These are phyloP conservation scores for Cyclura pinguis DNA, from an alignment of 2,797 vertebrate species.

Conservation along the genomic window DNA sequence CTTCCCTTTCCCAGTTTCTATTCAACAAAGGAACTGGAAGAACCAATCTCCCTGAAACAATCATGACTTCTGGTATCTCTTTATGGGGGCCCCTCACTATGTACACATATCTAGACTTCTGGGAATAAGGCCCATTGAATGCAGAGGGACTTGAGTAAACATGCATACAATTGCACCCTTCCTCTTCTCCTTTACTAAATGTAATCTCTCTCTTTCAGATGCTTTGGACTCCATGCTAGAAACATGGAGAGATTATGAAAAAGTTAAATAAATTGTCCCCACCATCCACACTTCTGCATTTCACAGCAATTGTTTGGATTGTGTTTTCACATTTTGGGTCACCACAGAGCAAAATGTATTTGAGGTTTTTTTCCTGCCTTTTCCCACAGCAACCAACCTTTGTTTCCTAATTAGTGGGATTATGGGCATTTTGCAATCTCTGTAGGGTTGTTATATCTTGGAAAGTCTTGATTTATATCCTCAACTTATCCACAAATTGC, in stretches of 20 bases:
- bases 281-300: conserved; percentile 9
- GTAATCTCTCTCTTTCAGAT: conserved; percentile 46
- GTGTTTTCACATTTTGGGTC: conserved; percentile 37
- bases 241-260: conserved; percentile 18
- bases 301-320: conserved; percentile 42
- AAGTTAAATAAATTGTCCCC: conserved; percentile 24
- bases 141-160: background rate
- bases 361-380: conserved; percentile 17
- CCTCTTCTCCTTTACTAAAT: conserved; percentile 20
- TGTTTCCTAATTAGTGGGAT: conserved; percentile 60
- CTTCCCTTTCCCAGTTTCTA: background rate
- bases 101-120: background rate
- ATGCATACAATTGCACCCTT: background rate
- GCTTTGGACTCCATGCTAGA: conserved; percentile 39
- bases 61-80: conserved; percentile 5
- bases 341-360: conserved; percentile 43
- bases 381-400: conserved; percentile 50
- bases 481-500: conserved; percentile 6
- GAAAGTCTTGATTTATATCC: conserved; percentile 8
- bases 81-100: background rate
- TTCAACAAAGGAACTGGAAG: conserved; percentile 19
- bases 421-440: conserved; percentile 50
- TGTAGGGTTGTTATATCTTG: background rate
- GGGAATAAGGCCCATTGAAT: background rate
- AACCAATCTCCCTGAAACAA: conserved; percentile 30